A percentile compares a stretch with the other conserved stretches of the same genome.
Conservation (phyloP, 2,113 vertebrate species). For the Hyla sarda region DNA sequence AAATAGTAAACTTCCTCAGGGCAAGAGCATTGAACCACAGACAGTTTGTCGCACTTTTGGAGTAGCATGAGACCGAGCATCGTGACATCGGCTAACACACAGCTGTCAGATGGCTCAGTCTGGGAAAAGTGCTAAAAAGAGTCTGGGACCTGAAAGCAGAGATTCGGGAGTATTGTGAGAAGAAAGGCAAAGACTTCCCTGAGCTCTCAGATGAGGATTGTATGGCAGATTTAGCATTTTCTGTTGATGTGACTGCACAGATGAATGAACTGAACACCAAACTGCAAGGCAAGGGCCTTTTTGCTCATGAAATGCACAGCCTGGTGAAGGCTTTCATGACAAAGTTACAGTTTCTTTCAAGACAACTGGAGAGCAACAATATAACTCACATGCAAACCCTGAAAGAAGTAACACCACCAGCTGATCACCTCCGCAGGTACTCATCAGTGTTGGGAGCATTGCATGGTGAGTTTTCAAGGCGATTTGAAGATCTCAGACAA, state of each 20-base stretch:
- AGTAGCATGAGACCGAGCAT: conserved; percentile 42
- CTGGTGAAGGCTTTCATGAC: no score
- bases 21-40: conserved; percentile 40
- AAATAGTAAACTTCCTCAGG: conserved; percentile 54
- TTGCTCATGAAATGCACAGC: no score
- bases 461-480: neutral
- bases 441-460: no score
- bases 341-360: no score
- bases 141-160: neutral
- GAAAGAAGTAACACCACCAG: no score
- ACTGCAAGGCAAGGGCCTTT: neutral
- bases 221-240: neutral
- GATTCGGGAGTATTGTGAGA: neutral
- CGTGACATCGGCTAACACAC: neutral
- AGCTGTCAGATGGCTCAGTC: neutral
- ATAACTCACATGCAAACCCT: no score
- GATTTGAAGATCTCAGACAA: neutral
- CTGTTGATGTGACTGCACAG: conserved; percentile 20
- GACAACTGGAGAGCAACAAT: no score
- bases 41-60: conserved; percentile 49
- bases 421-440: no score
- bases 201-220: neutral
- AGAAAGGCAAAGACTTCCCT: neutral
- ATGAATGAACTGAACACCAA: conserved; percentile 9
- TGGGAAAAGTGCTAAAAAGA: neutral